Conservation (phyloP, 2,797 vertebrate genomes). For the Peromyscus nudipes region DNA sequence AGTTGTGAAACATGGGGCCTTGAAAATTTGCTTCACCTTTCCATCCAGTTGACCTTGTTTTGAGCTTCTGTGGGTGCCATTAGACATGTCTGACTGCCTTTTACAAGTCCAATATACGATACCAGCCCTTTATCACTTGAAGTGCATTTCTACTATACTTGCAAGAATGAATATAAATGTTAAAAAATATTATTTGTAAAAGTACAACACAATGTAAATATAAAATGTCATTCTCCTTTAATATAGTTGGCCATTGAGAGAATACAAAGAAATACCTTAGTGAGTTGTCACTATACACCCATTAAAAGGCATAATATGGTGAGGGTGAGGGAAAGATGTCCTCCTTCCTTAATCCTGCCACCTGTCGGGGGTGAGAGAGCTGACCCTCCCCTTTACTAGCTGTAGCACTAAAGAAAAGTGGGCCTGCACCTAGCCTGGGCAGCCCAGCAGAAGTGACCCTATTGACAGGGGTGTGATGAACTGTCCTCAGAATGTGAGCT, state of each 20-base stretch:
- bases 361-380: neutral
- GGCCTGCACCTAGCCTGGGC: neutral
- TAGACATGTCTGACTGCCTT: conserved; percentile 3
- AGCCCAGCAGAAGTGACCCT: neutral
- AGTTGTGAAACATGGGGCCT: neutral
- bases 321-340: neutral
- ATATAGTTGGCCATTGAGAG: neutral
- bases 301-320: neutral
- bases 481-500: neutral
- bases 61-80: neutral
- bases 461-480: neutral
- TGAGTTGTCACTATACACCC: neutral
- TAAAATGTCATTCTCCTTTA: conserved; percentile 30
- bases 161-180: neutral
- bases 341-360: neutral
- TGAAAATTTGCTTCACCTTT: neutral
- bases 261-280: conserved; percentile 41
- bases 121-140: conserved; percentile 9
- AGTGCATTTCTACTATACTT: neutral
- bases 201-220: neutral
- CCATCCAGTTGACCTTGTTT: conserved; percentile 44
- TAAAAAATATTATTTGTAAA: conserved; percentile 41
- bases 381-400: neutral
- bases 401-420: neutral
- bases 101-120: neutral